Conservation (phyloP, 2,113 vertebrate species). For the Gavialis gangeticus region DNA sequence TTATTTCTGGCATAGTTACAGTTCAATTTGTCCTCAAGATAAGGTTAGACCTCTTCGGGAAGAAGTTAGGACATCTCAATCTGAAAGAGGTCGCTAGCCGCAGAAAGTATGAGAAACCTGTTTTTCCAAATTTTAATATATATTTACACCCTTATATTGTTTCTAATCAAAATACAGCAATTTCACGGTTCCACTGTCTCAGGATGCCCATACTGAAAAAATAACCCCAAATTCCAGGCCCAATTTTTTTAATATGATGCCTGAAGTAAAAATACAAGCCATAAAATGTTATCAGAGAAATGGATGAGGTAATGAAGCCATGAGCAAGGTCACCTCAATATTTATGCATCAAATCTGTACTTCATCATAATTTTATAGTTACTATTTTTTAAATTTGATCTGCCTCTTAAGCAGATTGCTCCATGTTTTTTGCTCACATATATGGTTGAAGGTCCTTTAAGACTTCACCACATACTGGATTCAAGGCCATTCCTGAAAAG, state of each 20-base stretch:
- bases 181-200: background rate
- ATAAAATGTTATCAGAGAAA: background rate
- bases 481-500: background rate
- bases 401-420: background rate
- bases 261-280: background rate
- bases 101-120: background rate
- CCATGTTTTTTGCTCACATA: background rate
- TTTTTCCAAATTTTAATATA: background rate
- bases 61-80: background rate
- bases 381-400: background rate
- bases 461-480: background rate
- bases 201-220: background rate
- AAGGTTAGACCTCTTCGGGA: background rate
- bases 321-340: background rate
- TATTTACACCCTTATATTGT: background rate
- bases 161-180: background rate
- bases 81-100: background rate
- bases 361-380: background rate
- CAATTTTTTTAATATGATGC: background rate
- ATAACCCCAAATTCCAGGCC: background rate
- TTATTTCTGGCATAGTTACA: background rate
- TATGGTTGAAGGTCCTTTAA: background rate
- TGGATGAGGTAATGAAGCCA: rapidly evolving
- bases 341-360: background rate
- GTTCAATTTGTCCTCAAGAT: background rate